Evolutionary conservation across 2,888 invertebrate genomes (phyloP).

Genomic region (Synanthedon andrenaeformis): DNA sequence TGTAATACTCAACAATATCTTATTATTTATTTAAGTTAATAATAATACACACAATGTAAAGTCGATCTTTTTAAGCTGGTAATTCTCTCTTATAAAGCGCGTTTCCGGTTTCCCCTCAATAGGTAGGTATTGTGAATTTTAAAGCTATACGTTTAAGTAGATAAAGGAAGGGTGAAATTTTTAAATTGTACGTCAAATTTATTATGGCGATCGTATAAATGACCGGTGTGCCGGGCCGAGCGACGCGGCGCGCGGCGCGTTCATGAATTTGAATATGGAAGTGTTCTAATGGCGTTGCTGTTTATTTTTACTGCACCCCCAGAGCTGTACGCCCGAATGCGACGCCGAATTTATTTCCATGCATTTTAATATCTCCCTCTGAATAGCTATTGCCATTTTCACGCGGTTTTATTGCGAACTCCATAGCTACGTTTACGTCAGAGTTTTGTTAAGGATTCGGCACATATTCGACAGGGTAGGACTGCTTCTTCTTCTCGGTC

Average conservation of each 20-base stretch:
- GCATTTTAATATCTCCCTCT: slow-evolving; percentile 71
- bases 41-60: no score
- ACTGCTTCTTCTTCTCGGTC: slow-evolving; percentile 7
- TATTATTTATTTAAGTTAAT: no score
- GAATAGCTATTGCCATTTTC: slow-evolving; percentile 69
- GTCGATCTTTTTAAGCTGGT: no score
- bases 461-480: no score
- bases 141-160: background rate
- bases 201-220: slow-evolving; percentile 45
- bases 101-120: no score
- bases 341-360: slow-evolving; percentile 72
- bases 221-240: slow-evolving; percentile 30
- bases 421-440: slow-evolving; percentile 30
- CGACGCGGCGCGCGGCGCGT: slow-evolving; percentile 34
- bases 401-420: slow-evolving; percentile 63
- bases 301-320: slow-evolving; percentile 73
- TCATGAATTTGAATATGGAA: slow-evolving; percentile 73
- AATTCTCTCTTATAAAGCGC: no score
- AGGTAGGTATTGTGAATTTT: no score
- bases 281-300: slow-evolving; percentile 71
- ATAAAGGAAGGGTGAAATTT: slow-evolving; percentile 47
- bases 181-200: slow-evolving; percentile 56
- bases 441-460: slow-evolving; percentile 42
- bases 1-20: no score
- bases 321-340: slow-evolving; percentile 69